Base-by-base conservation (phyloP, 2,888 invertebrate genomes). In the Brachyptera putata region DNA sequence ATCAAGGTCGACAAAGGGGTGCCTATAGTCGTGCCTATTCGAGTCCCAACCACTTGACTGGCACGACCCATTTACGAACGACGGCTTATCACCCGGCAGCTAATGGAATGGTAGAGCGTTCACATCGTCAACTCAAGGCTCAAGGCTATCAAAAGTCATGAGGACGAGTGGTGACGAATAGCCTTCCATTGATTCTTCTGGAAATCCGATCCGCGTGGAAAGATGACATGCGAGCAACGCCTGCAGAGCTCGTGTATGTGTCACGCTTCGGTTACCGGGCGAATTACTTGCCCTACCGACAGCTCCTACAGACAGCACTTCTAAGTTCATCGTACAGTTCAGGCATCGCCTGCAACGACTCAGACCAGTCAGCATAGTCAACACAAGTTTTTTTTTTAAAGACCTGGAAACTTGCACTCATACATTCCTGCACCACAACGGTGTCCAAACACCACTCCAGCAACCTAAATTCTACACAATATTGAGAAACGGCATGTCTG, bases 51-150 rank as follows among this genome's bases (percentile, higher is more conserved):
- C 56, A 63, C 3, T 37, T 68, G 1, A 25, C 68, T 1, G 70
- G 70, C 3, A 61, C 64, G 25, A 13, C 66, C 13, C 64, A 62
- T 9, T 56, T 64, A 0, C 58, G 67, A 34, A 71, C 69, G 2
- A 70, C 71, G 0, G 64, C 70, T 11, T 72, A 73, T 62, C 72
- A 74, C 61, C 64, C 74, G 24, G 67, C 69, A 46, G 64, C 71
- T 0, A 75, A 76, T 56, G 75, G 74, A 1, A 67, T 74, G 56
- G 68, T 76, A 2, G 74, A 76, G 62, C 64, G 74, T 3, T 70
- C 72, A 58, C 76, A 77, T 63, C 65, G 75, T 1, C 68, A 69
- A 7, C 63, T 76, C 56, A 76, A 74, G 66, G 67, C 73, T n/a
- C n/a, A n/a, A n/a, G n/a, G n/a, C n/a, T n/a, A 1, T n/a, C n/a